These are phyloP conservation scores for Caradrina clavipalpis DNA, from an alignment of 2,888 invertebrate species.

Conservation along the genomic window DNA sequence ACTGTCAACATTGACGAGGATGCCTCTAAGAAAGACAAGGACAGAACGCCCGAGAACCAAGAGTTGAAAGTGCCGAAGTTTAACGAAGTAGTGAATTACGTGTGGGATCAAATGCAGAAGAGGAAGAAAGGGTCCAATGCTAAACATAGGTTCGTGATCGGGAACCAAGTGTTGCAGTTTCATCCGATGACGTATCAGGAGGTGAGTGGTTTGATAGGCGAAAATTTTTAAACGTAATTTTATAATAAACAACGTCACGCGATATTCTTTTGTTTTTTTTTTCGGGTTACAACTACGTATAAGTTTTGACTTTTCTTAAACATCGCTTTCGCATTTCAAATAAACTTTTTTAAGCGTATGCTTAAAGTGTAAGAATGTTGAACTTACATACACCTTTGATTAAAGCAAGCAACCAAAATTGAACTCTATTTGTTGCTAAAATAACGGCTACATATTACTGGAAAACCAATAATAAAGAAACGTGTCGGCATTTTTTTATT, in stretches of 20 bases:
- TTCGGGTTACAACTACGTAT: background rate
- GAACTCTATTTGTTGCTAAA: no score
- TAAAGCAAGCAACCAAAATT: background rate
- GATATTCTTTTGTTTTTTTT: no score
- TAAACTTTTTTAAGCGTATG: background rate
- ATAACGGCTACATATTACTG: no score
- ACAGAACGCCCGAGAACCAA: constrained; percentile 71
- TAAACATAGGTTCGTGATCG: constrained; percentile 91
- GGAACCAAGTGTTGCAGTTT: constrained; percentile 93
- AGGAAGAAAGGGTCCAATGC: constrained; percentile 91
- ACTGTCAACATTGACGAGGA: constrained; percentile 79
- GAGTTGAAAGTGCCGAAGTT: constrained; percentile 93
- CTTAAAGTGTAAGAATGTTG: background rate
- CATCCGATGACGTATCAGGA: constrained; percentile 93
- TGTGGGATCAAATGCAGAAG: constrained; percentile 92
- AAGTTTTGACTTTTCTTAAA: background rate
- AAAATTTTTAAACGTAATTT: background rate
- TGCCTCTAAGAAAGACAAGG: constrained; percentile 83
- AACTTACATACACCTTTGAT: background rate
- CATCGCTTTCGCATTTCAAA: background rate
- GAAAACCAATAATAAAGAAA: no score
- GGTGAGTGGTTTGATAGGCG: constrained; percentile 89
- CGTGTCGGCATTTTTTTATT: no score
- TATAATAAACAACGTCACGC: background rate
- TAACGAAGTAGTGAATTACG: constrained; percentile 93